phyloP scores from a whole-genome alignment of 2,797 vertebrate genomes.

The Leptoclinus maculatus region DNA sequence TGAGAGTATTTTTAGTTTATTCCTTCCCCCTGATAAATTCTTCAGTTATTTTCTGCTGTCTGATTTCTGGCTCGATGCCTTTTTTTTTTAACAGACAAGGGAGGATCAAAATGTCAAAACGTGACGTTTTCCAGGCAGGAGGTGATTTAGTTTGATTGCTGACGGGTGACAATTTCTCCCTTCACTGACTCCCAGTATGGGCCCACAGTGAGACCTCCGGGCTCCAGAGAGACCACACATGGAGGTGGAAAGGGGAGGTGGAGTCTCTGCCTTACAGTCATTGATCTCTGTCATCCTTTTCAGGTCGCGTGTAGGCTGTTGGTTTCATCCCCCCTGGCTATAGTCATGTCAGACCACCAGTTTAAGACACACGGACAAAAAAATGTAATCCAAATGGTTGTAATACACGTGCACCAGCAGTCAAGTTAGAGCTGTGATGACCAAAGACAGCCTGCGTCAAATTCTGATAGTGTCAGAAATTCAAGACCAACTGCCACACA shows the following conservation, averaged over 20 bases:
- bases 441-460: background rate
- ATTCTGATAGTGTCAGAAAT: background rate
- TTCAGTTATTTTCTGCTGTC: background rate
- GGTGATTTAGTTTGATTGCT: conserved; percentile 63
- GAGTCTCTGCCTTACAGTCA: conserved; percentile 24
- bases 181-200: conserved; percentile 61
- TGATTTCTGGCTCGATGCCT: conserved; percentile 9
- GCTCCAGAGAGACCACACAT: conserved; percentile 68
- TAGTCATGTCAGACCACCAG: background rate
- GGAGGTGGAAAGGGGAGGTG: conserved; percentile 34
- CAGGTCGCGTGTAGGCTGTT: background rate
- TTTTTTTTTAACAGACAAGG: conserved; percentile 9
- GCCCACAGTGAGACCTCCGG: conserved; percentile 50
- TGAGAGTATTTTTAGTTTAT: background rate
- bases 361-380: background rate
- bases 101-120: conserved; percentile 32
- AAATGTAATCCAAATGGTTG: background rate
- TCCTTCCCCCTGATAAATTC: background rate
- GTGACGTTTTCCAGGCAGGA: conserved; percentile 28
- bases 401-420: background rate
- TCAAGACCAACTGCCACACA: background rate
- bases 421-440: background rate
- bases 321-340: background rate
- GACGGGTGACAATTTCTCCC: conserved; percentile 65
- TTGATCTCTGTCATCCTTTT: conserved; percentile 48